Base-by-base conservation (phyloP, 2,113 vertebrate genomes). In the Scopus umbretta region DNA sequence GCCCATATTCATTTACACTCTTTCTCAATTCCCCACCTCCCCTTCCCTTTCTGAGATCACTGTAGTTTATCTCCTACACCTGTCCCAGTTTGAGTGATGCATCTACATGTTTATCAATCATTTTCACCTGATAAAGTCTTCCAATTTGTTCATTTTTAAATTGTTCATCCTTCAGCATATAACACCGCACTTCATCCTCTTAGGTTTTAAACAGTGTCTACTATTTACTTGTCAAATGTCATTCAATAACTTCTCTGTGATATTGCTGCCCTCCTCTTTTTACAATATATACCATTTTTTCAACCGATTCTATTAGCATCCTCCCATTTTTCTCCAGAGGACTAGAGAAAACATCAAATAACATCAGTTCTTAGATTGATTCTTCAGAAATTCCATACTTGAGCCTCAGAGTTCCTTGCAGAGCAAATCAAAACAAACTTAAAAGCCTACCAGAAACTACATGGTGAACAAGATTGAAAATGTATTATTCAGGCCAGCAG, bases 341-440 rank as follows among this genome's bases (percentile, higher is more conserved):
- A 72, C 67, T n/a, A 59, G 29, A 75, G 36, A 91, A 93, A 96
- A 94, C 91, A 96, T 92, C 94, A 97, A 94, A 91, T 68, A 23
- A 61, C 19, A 82, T 73, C 89, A 85, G 80, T 11, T 82, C 93
- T 87, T 72, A 79, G 84, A 87, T 4, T 82, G 87, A 92, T 68
- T 78, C 89, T 40, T 96, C 78, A 96, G 84, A 96, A 95, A 96
- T 82, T 91, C 93, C 5, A 0, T 16, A 61, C 72, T 59, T 87
- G 84, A 89, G 86, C 13, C 21, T 50, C 52, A 32, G 86, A 88
- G 58, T 23, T 88, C 53, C 91, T 95, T 2, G 4, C 91, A 71
- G 83, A 20, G 47, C 56, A 89, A 96, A 97, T 92, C 86, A 94
- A 92, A 97, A 97, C 89, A 94, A 92, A 92, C 91, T 96, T 92